Conservation (phyloP, 2,797 vertebrate species). For the Echiichthys vipera region DNA sequence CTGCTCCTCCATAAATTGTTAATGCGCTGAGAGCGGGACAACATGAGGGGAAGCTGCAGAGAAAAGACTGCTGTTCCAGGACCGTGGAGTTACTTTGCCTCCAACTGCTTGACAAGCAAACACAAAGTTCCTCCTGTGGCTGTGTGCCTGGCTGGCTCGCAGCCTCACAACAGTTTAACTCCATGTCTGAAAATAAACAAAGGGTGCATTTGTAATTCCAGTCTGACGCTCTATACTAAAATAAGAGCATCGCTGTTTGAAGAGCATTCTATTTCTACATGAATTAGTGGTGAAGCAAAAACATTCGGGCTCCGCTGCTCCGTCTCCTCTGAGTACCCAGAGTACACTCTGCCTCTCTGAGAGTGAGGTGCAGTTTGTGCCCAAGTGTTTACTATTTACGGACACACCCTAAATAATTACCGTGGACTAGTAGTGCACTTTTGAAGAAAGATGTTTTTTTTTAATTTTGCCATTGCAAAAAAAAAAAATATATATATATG, state of each 20-base stretch:
- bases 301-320: no score
- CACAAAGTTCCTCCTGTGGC: conserved; percentile 70
- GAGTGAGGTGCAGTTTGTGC: no score
- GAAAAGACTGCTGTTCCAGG: conserved; percentile 69
- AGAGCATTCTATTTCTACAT: no score
- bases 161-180: conserved; percentile 50
- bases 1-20: conserved; percentile 71
- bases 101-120: conserved; percentile 74
- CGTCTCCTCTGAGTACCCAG: no score
- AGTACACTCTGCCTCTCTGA: no score
- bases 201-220: no score
- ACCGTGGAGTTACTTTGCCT: conserved; percentile 66
- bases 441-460: conserved; percentile 8
- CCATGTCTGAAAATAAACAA: conserved; percentile 42
- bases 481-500: no score
- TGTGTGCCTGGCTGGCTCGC: conserved; percentile 59
- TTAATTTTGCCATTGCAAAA: conserved; percentile 5
- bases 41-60: conserved; percentile 69
- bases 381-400: no score
- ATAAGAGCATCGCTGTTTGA: no score
- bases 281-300: no score
- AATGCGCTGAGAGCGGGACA: conserved; percentile 65
- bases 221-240: no score
- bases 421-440: background rate
- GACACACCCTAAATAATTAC: conserved; percentile 40